Evolutionary conservation across 2,113 vertebrate species (phyloP).

Genomic region (Equus quagga): DNA sequence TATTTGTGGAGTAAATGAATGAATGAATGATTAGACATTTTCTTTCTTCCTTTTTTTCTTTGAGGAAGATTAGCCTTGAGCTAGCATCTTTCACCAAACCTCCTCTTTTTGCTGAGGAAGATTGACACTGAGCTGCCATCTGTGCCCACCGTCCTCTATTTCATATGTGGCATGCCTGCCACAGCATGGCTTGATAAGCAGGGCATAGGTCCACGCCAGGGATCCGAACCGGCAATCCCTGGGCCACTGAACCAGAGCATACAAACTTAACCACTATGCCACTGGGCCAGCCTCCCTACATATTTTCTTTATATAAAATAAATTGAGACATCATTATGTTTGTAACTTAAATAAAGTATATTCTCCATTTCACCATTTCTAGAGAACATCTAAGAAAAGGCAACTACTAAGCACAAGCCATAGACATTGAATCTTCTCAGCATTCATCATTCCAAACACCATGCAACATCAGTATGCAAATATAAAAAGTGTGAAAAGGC

Average conservation of each 20-base stretch:
- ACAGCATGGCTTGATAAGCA: too few species aligned
- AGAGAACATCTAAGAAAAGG: neutral
- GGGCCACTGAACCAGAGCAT: too few species aligned
- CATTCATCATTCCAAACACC: neutral
- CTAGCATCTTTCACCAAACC: too few species aligned
- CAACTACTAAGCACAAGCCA: neutral
- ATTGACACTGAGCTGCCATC: too few species aligned
- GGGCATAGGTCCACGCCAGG: too few species aligned
- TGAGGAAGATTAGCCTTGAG: too few species aligned
- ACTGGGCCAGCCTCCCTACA: neutral
- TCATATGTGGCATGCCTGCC: too few species aligned
- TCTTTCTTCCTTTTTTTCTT: too few species aligned
- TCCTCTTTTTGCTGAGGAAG: too few species aligned
- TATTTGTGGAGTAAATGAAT: neutral
- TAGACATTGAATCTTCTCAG: neutral
- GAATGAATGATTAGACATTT: neutral
- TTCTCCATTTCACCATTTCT: neutral
- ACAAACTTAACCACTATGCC: too few species aligned
- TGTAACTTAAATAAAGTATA: neutral
- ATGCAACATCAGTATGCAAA: neutral
- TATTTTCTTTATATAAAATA: neutral
- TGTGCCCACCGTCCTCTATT: too few species aligned
- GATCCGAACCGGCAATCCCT: too few species aligned
- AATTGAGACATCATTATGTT: neutral
- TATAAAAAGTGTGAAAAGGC: neutral